phyloP scores from a whole-genome alignment of 1,140 invertebrate genomes.

The Drosophila ananassae region DNA sequence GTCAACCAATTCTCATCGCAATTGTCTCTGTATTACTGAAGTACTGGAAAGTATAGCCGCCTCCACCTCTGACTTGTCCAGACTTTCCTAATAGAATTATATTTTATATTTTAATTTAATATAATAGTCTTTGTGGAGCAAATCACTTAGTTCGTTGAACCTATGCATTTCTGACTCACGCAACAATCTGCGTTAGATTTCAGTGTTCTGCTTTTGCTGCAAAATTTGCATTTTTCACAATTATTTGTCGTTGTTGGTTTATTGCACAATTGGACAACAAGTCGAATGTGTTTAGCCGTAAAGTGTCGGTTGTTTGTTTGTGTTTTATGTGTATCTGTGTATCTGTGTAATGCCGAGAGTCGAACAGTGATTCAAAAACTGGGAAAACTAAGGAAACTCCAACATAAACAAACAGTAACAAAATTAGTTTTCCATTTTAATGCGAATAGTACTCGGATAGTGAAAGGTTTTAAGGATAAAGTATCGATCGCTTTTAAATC shows the following conservation, averaged over 20 bases:
- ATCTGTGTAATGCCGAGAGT: constrained; percentile 7
- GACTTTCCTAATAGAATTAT: no score
- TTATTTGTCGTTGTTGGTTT: constrained; percentile 62
- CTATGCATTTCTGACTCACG: constrained; percentile 29
- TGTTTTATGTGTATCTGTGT: background rate
- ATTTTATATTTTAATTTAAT: constrained; percentile 13
- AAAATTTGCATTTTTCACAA: constrained; percentile 70
- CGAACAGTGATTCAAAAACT: constrained; percentile 11
- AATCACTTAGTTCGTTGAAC: constrained; percentile 22
- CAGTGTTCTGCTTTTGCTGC: constrained; percentile 15
- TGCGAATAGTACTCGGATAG: no score
- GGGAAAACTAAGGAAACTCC: no score
- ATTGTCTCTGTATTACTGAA: constrained; percentile 18
- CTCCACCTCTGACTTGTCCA: no score
- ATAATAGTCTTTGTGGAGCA: background rate
- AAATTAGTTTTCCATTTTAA: constrained; percentile 2
- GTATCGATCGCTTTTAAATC: no score
- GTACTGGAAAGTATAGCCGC: no score
- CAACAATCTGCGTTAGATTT: constrained; percentile 14
- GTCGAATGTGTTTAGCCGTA: constrained; percentile 67
- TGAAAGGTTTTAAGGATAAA: background rate
- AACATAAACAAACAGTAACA: no score
- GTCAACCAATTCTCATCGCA: constrained; percentile 60
- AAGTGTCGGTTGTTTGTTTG: constrained; percentile 40
- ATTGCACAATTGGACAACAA: constrained; percentile 73